Conservation (phyloP, 2,797 vertebrate species). For the Streptopelia turtur region DNA sequence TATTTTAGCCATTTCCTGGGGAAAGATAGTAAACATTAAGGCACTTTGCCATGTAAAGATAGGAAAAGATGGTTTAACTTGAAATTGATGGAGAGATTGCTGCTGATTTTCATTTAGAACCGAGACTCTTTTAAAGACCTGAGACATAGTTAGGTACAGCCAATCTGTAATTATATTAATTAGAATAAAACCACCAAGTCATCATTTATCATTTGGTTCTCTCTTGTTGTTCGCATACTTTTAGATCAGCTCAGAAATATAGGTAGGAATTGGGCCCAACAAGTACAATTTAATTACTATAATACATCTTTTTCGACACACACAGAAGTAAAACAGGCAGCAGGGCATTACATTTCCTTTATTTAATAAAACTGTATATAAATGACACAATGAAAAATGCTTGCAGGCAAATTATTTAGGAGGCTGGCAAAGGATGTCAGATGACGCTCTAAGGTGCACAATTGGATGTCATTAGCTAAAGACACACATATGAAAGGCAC, state of each 20-base stretch:
- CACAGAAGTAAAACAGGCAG: neutral
- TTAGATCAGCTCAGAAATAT: neutral
- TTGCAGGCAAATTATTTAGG: neutral
- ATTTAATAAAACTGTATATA: slow-evolving; percentile 51
- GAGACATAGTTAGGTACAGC: neutral
- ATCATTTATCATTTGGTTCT: neutral
- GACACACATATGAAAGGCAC: neutral
- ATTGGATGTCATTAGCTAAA: neutral
- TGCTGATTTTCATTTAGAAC: neutral
- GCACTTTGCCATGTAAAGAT: neutral
- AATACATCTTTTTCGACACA: slow-evolving; percentile 24
- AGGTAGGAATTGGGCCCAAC: neutral
- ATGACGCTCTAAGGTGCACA: neutral
- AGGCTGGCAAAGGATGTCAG: neutral
- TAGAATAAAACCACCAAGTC: slow-evolving; percentile 14
- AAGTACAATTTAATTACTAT: slow-evolving; percentile 48
- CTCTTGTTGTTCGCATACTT: neutral
- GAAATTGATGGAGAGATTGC: neutral
- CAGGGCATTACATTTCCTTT: neutral
- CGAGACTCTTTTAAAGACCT: neutral
- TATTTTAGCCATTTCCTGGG: neutral
- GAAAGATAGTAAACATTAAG: neutral
- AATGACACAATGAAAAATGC: slow-evolving; percentile 14
- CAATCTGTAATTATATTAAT: neutral
- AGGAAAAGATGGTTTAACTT: neutral